A percentile compares a stretch with the other conserved stretches of the same genome.
phyloP scores from a whole-genome alignment of 1,140 invertebrate genomes.

The Drosophila orena region DNA sequence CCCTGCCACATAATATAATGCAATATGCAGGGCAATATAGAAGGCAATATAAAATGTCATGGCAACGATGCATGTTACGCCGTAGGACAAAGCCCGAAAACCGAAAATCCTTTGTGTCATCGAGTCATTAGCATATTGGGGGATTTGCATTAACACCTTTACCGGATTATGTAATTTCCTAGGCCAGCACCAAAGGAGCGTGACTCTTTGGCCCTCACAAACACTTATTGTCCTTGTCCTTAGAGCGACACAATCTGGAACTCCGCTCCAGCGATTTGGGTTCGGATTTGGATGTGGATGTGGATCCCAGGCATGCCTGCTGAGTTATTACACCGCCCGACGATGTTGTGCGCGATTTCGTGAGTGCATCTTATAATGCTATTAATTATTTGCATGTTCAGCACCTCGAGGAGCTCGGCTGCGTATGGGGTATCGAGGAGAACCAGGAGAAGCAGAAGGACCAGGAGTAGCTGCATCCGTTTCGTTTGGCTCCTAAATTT shows the following conservation, averaged over 20 bases:
- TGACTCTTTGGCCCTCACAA: constrained; percentile 69
- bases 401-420: constrained; percentile 54
- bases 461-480: constrained; percentile 20
- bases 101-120: constrained; percentile 41
- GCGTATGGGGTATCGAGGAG: constrained; percentile 36
- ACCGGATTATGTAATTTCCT: constrained; percentile 78
- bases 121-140: constrained; percentile 82
- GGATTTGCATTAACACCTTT: constrained; percentile 84
- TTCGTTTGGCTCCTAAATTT: constrained; percentile 56
- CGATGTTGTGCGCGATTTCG: constrained; percentile 82
- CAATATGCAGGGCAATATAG: too few relatives aligned
- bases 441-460: constrained; percentile 12
- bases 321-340: constrained; percentile 79
- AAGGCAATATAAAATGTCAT: constrained; percentile 20
- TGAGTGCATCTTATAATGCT: constrained; percentile 85
- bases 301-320: constrained; percentile 23
- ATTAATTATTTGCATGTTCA: constrained; percentile 84
- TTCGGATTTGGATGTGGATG: constrained; percentile 9
- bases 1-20: constrained; percentile 20
- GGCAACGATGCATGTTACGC: constrained; percentile 2
- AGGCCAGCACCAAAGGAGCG: constrained; percentile 52
- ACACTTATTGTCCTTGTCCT: constrained; percentile 80
- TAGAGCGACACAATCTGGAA: constrained; percentile 55
- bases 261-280: constrained; percentile 9
- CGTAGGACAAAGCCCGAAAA: background rate